phyloP scores from a whole-genome alignment of 2,888 invertebrate genomes.

The Xylota segnis region DNA sequence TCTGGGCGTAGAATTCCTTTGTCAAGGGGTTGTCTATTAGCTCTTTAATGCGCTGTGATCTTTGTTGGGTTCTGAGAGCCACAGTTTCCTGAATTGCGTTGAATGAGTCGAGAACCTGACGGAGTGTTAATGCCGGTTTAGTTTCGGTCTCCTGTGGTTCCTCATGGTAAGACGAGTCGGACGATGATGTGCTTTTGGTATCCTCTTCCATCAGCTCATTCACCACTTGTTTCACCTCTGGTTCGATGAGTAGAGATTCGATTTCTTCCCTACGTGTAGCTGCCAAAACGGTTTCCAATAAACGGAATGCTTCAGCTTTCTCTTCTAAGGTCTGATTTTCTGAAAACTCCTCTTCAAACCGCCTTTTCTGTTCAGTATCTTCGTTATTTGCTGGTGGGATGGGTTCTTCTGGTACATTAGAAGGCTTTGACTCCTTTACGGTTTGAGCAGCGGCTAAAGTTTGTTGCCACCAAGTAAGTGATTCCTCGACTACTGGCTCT shows the following conservation, averaged over 20 bases:
- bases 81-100: slow-evolving; percentile 71
- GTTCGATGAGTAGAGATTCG: background rate
- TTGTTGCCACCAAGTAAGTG: slow-evolving; percentile 34
- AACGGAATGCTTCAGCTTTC: background rate
- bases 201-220: background rate
- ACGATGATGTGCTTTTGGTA: background rate
- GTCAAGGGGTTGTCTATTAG: slow-evolving; percentile 69
- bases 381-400: background rate
- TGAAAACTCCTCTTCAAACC: background rate
- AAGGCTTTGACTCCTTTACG: background rate
- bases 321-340: background rate
- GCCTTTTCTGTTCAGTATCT: background rate
- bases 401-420: background rate
- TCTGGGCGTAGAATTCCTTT: slow-evolving; percentile 77
- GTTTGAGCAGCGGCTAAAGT: slow-evolving; percentile 21
- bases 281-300: slow-evolving; percentile 3
- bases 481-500: background rate
- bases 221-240: background rate
- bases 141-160: background rate
- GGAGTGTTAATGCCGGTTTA: slow-evolving; percentile 65
- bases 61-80: slow-evolving; percentile 44
- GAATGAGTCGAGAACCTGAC: slow-evolving; percentile 73
- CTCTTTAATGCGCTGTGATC: slow-evolving; percentile 50
- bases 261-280: background rate
- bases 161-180: background rate